Conservation (phyloP, 2,797 vertebrate genomes). For the Dermochelys coriacea region DNA sequence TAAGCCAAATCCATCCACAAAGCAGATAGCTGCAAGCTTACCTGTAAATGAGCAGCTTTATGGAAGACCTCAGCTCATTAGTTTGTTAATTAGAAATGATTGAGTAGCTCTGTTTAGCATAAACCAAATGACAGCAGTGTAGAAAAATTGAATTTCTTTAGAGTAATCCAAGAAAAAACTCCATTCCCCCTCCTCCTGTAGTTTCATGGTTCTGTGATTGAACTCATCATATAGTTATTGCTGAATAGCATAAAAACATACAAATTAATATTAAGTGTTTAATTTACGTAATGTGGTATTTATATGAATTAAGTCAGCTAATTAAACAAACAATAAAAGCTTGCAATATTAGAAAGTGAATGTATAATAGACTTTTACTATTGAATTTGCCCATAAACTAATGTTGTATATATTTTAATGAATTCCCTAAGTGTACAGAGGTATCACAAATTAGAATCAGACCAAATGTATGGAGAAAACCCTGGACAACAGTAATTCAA, state of each 20-base stretch:
- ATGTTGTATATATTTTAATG: constrained; percentile 22
- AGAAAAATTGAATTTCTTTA: neutral
- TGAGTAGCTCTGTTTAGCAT: constrained; percentile 45
- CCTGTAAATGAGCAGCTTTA: constrained; percentile 10
- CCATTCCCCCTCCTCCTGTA: neutral
- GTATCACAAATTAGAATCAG: constrained; percentile 32
- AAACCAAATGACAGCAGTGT: constrained; percentile 19
- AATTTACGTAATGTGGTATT: constrained; percentile 32
- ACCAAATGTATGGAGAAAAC: constrained; percentile 6
- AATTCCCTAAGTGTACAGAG: constrained; percentile 27
- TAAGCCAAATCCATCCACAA: neutral
- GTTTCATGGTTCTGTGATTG: constrained; percentile 3
- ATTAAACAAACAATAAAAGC: constrained; percentile 55
- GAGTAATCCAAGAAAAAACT: constrained; percentile 4
- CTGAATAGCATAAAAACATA: constrained; percentile 1
- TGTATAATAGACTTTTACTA: neutral
- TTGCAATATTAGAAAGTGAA: constrained; percentile 26
- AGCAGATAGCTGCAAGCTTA: constrained; percentile 24
- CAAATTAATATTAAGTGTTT: constrained; percentile 27
- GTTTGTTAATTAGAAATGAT: constrained; percentile 61
- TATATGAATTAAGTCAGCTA: constrained; percentile 30
- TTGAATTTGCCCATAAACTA: constrained; percentile 15
- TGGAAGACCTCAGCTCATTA: constrained; percentile 36
- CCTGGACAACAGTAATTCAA: constrained; percentile 6
- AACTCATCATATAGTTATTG: constrained; percentile 15